Base-by-base conservation (phyloP, 1,140 invertebrate genomes). In the Dufourea novaeangliae region DNA sequence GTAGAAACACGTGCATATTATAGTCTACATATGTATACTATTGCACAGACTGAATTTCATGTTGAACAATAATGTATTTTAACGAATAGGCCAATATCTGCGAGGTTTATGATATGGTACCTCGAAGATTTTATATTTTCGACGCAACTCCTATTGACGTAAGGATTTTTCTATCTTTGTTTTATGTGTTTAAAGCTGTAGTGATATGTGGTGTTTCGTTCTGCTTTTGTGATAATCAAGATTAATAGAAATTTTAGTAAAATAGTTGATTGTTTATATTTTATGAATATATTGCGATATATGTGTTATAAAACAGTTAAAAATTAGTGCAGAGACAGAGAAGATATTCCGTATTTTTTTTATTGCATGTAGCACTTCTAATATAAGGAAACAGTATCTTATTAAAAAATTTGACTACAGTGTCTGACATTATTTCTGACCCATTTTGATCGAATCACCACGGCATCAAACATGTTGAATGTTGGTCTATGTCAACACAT, bases 41-140 rank as follows among this genome's bases (percentile, higher is more conserved):
- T 50, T 66, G 2, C 10, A 27, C 46, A 17, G 34, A 37, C 14
- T 61, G 46, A 59, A 41, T 62, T 44, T 20, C 32, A 67, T 80
- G 34, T 22, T 77, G 29, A 70, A 32, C 32, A 77, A 61, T 85
- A 78, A 86, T 77, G 61, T 82, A 83, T 77, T 75, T 75, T 75
- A 68, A 75, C 39, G 57, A 68, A 57, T 88, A 93, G 92, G 92
- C 89, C 84, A 79, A 78, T 91, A 84, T 91, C 52, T 88, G 86
- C 76, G 89, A 92, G 85, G 85, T 91, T 78, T 88, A 90, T 87
- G 82, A 81, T 87, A 89, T 87, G 84, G 80, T 93, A 90, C 92
- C 92, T 86, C 89, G 87, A 88, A 88, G 88, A 73, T 92, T 89
- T 92, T 92, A 93, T 87, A 87, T 91, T 90, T 90, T 90, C 81